Base-by-base conservation (phyloP, 2,888 invertebrate species). In the Dusona sp. region DNA sequence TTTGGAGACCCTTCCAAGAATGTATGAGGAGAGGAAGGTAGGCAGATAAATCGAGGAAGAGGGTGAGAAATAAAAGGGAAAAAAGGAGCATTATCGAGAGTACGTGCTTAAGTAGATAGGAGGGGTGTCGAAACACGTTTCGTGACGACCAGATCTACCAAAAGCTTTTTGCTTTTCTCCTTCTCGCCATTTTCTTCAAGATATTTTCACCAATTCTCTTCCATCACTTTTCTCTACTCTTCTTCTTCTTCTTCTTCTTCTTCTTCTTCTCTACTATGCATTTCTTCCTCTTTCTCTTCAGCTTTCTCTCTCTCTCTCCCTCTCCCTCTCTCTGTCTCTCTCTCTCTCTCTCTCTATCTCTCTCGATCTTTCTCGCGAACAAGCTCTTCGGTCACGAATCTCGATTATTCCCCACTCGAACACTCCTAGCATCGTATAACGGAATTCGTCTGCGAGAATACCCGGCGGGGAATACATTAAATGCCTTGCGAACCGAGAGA, bases 21-120 rank as follows among this genome's bases (percentile, higher is more conserved):
- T 8, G 74, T 70, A 38, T 79, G 57, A 9, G 36, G 25, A 51
- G 48, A 81, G 64, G 75, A 70, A n/a, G 72, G 65, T 54, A 74
- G n/a, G 36, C 42, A 54, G 22, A 45, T 45, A 65, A 70, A 68
- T 61, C 61, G 48, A 48, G 36, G 13, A 9, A 19, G 61, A 25
- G 54, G 45, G 83, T 51, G 33, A 22, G 16, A 70, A 61, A 45
- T 38, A 64, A 36, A 73, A 3, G n/a, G n/a, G 33, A 82, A 73
- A 81, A 85, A 72, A 87, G 85, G 86, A 79, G 84, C 86, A 87
- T 90, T 90, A 89, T 90, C 88, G 86, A 78, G 54, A 88, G 88
- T 89, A 91, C 89, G 91, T 90, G 90, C 77, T 87, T 87, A 88
- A 91, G 89, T 90, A 89, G 89, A 90, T 79, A 77, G 82, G 79